These are phyloP conservation scores for Prunella strophiata DNA, from an alignment of 2,797 vertebrate genomes.

Conservation along the genomic window DNA sequence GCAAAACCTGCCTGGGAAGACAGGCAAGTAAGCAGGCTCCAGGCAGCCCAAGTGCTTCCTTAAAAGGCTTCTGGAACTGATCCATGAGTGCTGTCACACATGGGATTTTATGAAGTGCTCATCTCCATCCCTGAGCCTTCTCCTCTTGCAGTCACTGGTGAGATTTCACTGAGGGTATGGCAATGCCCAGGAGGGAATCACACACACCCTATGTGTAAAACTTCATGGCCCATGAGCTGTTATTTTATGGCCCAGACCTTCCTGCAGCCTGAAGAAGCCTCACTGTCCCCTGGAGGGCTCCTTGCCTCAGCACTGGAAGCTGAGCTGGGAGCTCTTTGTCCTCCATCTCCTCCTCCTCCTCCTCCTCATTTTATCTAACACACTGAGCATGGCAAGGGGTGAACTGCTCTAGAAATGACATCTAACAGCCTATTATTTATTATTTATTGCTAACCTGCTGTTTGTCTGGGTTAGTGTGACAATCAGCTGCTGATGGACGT, in stretches of 20 bases:
- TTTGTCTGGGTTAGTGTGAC: background rate
- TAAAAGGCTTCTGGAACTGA: slow-evolving; percentile 4
- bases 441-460: background rate
- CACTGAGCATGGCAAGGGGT: fast-evolving
- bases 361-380: background rate
- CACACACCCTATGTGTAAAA: background rate
- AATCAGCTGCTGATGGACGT: background rate
- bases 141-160: background rate
- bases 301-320: background rate
- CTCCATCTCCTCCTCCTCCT: background rate
- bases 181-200: background rate
- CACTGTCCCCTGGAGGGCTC: background rate
- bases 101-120: background rate
- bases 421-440: background rate
- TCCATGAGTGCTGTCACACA: background rate
- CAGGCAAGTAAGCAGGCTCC: background rate
- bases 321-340: background rate
- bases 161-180: background rate
- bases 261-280: background rate
- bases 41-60: background rate
- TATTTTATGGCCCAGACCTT: background rate
- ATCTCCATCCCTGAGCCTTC: background rate
- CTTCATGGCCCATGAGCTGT: background rate
- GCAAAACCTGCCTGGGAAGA: slow-evolving; percentile 42
- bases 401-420: background rate